Evolutionary conservation across 2,113 vertebrate species (phyloP), one percentile per base, ranked within the genome.

Genomic region (Anas platyrhynchos): DNA sequence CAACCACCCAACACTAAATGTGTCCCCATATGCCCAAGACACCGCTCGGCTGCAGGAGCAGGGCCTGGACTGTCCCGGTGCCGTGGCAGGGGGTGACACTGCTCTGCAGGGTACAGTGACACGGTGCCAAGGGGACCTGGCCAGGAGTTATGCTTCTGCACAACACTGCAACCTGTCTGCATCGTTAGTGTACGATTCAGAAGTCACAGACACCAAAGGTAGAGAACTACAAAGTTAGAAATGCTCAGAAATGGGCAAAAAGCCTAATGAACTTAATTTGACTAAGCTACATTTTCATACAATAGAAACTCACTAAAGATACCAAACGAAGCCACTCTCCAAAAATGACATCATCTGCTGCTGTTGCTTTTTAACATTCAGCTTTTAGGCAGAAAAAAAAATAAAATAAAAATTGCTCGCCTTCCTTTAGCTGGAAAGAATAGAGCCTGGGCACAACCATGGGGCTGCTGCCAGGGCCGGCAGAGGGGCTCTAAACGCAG

Each of bases 401-500:
- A 13, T 12, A 41, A 12, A 41, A 41, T 41, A 74, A 74, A 72
- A 61, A 23, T 21, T 0, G 0, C 25, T 12, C 23, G 26, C 38
- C 55, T 94, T 79, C 66, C 91, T 62, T 48, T 43, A 74, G 54
- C 44, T 76, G 88, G 71, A 41, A 54, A 61, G 93, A 94, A 79
- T 87, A 67, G 80, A 91, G 44, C 23, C 25, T 50, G 55, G 83
- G 94, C 79, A 73, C 0, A 10, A 54, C 21, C 29, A 48, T 8
- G 10, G 46, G 46, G 46, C 26, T 13, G 27, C 8, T 83, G 73
- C 29, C 41, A 66, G 43, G 48, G 59, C 38, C 43, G 74, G 91
- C 87, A 91, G 22, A 92, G 91, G 84, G 91, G 75, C 66, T 93
- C 74, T 56, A 76, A 72, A 78, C 93, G 73, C 83, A 91, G 71